Evolutionary conservation across 1,140 invertebrate species (phyloP).

Genomic region (Acyrthosiphon pisum): DNA sequence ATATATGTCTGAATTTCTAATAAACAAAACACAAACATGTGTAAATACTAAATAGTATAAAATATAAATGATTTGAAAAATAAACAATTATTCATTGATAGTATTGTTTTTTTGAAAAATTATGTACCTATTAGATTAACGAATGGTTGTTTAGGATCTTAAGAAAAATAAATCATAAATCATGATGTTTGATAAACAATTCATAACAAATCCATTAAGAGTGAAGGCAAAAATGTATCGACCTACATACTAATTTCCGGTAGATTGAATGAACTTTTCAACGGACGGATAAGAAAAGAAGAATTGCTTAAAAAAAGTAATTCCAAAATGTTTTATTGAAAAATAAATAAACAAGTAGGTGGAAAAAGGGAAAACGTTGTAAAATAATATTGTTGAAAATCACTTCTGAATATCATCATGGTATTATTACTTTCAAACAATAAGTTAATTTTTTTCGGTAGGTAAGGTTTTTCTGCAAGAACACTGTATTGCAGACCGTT

Average conservation of each 20-base stretch:
- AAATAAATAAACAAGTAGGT: background rate
- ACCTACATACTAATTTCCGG: slow-evolving; percentile 46
- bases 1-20: too few relatives aligned
- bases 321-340: background rate
- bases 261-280: slow-evolving; percentile 28
- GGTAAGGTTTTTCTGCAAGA: background rate
- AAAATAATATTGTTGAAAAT: background rate
- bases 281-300: slow-evolving; percentile 26
- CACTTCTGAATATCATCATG: background rate
- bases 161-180: slow-evolving; percentile 27
- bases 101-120: background rate
- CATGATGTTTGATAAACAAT: slow-evolving; percentile 25
- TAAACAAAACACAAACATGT: too few relatives aligned
- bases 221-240: background rate
- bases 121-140: background rate
- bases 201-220: slow-evolving; percentile 35
- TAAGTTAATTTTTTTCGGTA: background rate
- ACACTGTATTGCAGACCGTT: background rate
- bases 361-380: too few relatives aligned
- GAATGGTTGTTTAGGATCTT: background rate
- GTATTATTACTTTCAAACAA: background rate
- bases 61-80: background rate
- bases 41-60: background rate
- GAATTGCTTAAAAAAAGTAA: background rate
- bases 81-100: background rate